phyloP scores from a whole-genome alignment of 2,888 invertebrate species.

The Caenorhabditis imperialis region DNA sequence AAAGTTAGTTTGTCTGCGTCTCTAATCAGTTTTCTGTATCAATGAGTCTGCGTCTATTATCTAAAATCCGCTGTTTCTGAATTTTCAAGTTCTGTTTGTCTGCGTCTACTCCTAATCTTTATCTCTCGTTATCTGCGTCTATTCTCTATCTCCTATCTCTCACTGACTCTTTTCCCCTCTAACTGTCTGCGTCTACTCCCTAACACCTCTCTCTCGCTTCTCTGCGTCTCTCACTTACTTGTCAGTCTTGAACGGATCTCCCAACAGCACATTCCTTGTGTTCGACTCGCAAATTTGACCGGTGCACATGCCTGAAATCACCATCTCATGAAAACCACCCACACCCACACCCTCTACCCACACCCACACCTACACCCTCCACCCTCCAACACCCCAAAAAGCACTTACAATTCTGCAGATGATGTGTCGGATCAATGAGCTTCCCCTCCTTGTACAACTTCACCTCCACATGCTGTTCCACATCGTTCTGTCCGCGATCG shows the following conservation, averaged over 20 bases:
- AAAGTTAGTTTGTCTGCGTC: too few species aligned
- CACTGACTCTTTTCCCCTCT: too few species aligned
- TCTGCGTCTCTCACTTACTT: conserved; percentile 56
- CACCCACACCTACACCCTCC: neutral
- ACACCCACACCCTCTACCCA: neutral
- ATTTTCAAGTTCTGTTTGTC: neutral
- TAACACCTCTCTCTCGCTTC: too few species aligned
- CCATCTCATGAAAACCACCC: too few species aligned
- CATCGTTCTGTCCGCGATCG: conserved; percentile 50
- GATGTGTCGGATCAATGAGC: conserved; percentile 75
- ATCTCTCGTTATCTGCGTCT: too few species aligned
- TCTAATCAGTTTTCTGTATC: too few species aligned
- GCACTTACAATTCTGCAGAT: conserved; percentile 75
- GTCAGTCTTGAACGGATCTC: conserved; percentile 73
- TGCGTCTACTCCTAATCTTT: neutral
- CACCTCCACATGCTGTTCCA: conserved; percentile 58
- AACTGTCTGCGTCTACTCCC: neutral
- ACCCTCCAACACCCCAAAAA: too few species aligned
- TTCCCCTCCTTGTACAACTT: conserved; percentile 67
- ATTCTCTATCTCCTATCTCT: too few species aligned
- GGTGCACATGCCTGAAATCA: conserved; percentile 78
- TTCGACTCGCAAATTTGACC: conserved; percentile 78
- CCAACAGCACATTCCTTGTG: conserved; percentile 69
- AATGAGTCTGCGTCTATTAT: too few species aligned
- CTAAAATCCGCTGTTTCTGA: too few species aligned